Evolutionary conservation across 2,797 vertebrate species (phyloP), one percentile per base, ranked within the genome.

Genomic region (Galaxias olidus): DNA sequence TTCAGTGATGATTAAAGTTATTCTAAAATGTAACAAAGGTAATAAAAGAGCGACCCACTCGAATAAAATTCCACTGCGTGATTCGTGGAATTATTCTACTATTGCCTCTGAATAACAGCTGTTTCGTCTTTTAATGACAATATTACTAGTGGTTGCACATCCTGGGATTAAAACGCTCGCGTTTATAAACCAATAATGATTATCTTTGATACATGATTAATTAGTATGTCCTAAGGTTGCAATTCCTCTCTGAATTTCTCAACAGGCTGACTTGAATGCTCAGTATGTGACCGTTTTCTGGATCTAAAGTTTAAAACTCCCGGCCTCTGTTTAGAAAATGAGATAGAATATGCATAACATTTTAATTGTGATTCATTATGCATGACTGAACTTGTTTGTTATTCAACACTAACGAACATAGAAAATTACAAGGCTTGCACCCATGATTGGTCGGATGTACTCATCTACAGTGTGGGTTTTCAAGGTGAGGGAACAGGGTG

Each of bases 191-290:
- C 87, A 90, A 91, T 90, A 91, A 84, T 90, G 85, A 90, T 90
- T 90, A 90, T 89, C 81, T 89, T 90, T 86, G 81, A 91, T 90
- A 89, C 87, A 90, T 90, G 89, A 90, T 88, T 91, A 77, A 91
- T 90, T 90, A 89, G 82, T 77, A 89, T 90, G 88, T 91, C 88
- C 89, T 88, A 83, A 87, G 89, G 90, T 88, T 84, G 84, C 63
- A 72, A 61, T 63, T 41, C 15, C 72, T 74, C 73, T 63, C 85
- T 81, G 75, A 14, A 61, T 83, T 84, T 91, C 85, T 81, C 81
- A 77, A 81, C 80, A 84, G 79, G 83, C 84, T 81, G 81, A 83
- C 73, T 87, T 88, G 78, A 85, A 71, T 86, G 67, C 83, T 87
- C 77, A 66, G 48, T 75, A 10, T 80, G 60, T 79, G 79, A 82